Conservation (phyloP, 2,797 vertebrate species). For the Malacoraja senta region DNA sequence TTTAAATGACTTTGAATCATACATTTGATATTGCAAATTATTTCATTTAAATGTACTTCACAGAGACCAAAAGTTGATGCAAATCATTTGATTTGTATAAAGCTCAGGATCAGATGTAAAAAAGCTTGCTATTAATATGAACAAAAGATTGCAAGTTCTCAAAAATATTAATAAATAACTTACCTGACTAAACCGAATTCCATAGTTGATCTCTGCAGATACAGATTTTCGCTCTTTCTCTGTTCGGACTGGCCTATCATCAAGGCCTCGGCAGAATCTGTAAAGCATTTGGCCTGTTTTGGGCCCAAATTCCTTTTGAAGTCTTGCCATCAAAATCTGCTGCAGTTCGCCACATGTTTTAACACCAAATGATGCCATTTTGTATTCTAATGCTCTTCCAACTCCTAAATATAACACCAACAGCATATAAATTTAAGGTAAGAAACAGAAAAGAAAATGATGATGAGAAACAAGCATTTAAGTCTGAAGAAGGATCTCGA, state of each 20-base stretch:
- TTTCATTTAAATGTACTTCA: too few relatives aligned
- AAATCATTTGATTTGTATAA: background rate
- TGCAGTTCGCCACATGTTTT: slow-evolving; percentile 87
- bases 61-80: too few relatives aligned
- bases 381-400: slow-evolving; percentile 82
- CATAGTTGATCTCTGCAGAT: slow-evolving; percentile 97
- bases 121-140: background rate
- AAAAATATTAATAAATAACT: slow-evolving; percentile 27
- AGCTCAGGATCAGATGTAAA: too few relatives aligned
- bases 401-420: slow-evolving; percentile 68
- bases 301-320: slow-evolving; percentile 91
- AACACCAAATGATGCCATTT: slow-evolving; percentile 75
- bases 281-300: slow-evolving; percentile 90
- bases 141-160: background rate
- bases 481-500: too few relatives aligned
- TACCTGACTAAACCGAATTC: slow-evolving; percentile 88
- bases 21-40: too few relatives aligned
- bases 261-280: slow-evolving; percentile 88
- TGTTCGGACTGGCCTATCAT: slow-evolving; percentile 84
- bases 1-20: too few relatives aligned
- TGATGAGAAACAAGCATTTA: background rate
- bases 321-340: slow-evolving; percentile 76
- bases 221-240: slow-evolving; percentile 94
- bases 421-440: background rate
- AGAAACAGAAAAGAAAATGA: background rate